Base-by-base conservation (phyloP, 2,888 invertebrate species). In the Temnothorax ravouxi region DNA sequence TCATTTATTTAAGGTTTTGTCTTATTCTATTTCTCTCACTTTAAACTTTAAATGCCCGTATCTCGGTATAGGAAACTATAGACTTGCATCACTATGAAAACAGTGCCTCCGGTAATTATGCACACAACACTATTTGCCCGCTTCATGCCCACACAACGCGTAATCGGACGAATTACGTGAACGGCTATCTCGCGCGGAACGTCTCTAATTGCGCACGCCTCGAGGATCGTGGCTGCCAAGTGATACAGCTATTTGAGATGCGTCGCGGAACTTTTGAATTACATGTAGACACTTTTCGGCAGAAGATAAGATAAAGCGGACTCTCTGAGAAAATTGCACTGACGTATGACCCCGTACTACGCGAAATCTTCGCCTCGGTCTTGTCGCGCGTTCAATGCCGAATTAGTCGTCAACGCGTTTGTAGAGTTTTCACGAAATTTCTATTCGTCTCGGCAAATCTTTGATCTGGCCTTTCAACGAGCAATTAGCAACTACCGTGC, bases 241-340 rank as follows among this genome's bases (percentile, higher is more conserved):
- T 71, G 54, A 69, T 72, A 62, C 66, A 67, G 75, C 82, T 84
- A 59, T 83, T 81, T 77, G 69, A 80, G 77, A 84, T 84, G 84
- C 85, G 74, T 62, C 76, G 76, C 76, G 69, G 72, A 83, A 54
- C 59, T 77, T 83, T 74, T 87, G 56, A 87, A 84, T 86, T 86
- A 77, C 66, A 71, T 83, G 80, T 83, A 87, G 83, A 85, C 84
- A 83, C 80, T 86, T 86, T n/a, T 84, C 76, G 83, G 80, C 61
- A 34, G 52, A 52, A 80, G 89, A 89, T 88, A 89, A 89, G 89
- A 89, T 89, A 88, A 89, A 87, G 52, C 74, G 44, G 38, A 74
- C 75, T 67, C 29, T 29, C 29, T 3, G 64, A 47, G 82, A 76
- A 79, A 77, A 72, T 77, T 81, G 75, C 67, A 76, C 41, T 71